Percentiles rank a stretch among this genome's conserved stretches.
phyloP scores from a whole-genome alignment of 2,113 vertebrate genomes.

The Chloropsis hardwickii region DNA sequence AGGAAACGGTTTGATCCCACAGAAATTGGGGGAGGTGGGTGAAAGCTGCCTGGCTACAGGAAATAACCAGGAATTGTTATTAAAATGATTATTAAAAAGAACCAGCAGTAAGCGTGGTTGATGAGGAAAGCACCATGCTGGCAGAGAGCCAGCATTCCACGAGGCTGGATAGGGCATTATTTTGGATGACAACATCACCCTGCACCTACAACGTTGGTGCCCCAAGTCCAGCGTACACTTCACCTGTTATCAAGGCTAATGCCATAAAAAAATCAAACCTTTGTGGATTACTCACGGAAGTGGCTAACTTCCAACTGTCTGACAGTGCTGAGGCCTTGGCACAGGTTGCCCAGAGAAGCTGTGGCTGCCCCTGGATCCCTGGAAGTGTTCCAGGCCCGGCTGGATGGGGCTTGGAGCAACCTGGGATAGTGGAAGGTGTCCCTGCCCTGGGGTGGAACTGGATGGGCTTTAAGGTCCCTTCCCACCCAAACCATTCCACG shows the following conservation, averaged over 20 bases:
- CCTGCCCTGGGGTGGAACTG: background rate
- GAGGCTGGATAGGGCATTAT: background rate
- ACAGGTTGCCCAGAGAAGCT: background rate
- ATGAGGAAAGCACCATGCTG: background rate
- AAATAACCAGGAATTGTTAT: background rate
- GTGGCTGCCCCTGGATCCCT: background rate
- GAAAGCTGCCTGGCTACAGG: background rate
- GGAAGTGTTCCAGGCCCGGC: background rate
- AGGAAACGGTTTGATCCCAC: background rate
- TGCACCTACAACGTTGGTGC: background rate
- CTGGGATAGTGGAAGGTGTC: background rate
- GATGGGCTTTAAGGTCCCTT: background rate
- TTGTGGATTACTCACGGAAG: background rate
- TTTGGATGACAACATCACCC: background rate
- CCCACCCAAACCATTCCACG: background rate
- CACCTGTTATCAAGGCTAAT: background rate
- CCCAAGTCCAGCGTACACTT: background rate
- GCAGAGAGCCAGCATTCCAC: background rate
- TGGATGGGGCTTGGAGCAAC: background rate
- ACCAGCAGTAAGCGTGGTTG: fast-evolving
- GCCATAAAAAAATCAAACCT: background rate
- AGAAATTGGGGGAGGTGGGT: background rate
- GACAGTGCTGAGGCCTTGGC: background rate
- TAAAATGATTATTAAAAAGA: background rate
- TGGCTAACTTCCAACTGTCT: background rate